These are phyloP conservation scores for Pempheris klunzingeri DNA, from an alignment of 2,797 vertebrate genomes.

Conservation along the genomic window DNA sequence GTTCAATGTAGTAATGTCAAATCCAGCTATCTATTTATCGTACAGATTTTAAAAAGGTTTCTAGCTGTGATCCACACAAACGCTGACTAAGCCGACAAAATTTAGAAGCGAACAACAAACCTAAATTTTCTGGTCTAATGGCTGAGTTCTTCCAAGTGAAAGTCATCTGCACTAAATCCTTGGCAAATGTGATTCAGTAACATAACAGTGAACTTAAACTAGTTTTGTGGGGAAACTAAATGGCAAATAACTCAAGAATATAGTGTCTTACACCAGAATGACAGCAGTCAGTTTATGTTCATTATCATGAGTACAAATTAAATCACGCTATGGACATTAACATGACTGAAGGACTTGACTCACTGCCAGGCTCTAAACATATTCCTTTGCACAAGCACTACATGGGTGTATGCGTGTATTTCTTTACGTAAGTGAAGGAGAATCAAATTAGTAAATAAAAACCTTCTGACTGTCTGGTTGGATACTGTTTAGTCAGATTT, in stretches of 20 bases:
- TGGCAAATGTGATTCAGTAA: neutral
- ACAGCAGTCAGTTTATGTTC: neutral
- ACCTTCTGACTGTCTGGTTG: conserved; percentile 20
- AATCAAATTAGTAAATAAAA: conserved; percentile 32
- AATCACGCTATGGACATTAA: neutral
- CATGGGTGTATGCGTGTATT: neutral
- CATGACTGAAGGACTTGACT: neutral
- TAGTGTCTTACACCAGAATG: neutral
- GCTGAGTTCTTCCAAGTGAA: neutral
- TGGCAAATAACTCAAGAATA: neutral
- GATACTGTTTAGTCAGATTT: conserved; percentile 15
- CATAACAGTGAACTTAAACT: neutral
- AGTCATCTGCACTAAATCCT: neutral
- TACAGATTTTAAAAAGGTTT: neutral
- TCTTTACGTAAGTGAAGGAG: neutral
- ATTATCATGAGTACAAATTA: too few relatives aligned
- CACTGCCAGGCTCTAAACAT: neutral
- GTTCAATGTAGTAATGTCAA: neutral
- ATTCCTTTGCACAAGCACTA: neutral
- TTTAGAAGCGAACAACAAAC: neutral
- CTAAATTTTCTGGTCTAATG: neutral
- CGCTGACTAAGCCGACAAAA: neutral
- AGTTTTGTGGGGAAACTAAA: neutral
- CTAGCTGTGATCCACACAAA: neutral
- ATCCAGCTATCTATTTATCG: neutral